Evolutionary conservation across 2,113 vertebrate genomes (phyloP).

Genomic region (Mirounga angustirostris): DNA sequence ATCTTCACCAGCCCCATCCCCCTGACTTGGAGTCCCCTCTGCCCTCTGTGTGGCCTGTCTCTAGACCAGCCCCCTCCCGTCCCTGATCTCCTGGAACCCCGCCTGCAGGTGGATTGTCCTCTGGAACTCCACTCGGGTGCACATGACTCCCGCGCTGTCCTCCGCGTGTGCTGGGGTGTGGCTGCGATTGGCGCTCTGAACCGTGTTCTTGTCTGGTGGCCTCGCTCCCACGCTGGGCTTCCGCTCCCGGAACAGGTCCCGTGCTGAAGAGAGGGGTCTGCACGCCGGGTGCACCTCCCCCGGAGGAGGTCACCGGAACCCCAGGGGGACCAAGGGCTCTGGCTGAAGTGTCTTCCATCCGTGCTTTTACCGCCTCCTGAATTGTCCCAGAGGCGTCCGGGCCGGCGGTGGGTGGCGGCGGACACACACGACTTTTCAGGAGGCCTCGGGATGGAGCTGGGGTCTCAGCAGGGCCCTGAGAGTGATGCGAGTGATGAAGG

Average conservation of each 20-base stretch:
- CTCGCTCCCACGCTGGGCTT: too few relatives aligned
- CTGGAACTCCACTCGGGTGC: neutral
- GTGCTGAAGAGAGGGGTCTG: neutral
- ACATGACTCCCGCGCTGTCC: neutral
- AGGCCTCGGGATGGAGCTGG: neutral
- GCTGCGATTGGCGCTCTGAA: neutral
- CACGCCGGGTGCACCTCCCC: accelerated
- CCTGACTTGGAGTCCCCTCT: neutral
- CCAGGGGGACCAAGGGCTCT: accelerated
- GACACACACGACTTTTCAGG: neutral
- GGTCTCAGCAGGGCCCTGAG: too few relatives aligned
- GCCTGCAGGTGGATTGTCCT: neutral
- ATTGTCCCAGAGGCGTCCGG: too few relatives aligned
- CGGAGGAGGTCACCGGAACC: neutral
- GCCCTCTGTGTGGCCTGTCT: neutral
- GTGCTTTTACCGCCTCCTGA: accelerated
- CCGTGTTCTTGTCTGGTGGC: neutral
- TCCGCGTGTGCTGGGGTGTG: accelerated
- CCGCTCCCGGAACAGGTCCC: accelerated
- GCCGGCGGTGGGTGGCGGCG: neutral
- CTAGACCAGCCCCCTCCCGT: neutral
- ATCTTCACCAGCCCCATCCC: accelerated
- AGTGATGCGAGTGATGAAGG: accelerated
- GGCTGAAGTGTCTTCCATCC: accelerated
- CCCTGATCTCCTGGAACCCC: too few relatives aligned